Conservation (phyloP, 2,888 invertebrate genomes). For the Athalia rosae region DNA sequence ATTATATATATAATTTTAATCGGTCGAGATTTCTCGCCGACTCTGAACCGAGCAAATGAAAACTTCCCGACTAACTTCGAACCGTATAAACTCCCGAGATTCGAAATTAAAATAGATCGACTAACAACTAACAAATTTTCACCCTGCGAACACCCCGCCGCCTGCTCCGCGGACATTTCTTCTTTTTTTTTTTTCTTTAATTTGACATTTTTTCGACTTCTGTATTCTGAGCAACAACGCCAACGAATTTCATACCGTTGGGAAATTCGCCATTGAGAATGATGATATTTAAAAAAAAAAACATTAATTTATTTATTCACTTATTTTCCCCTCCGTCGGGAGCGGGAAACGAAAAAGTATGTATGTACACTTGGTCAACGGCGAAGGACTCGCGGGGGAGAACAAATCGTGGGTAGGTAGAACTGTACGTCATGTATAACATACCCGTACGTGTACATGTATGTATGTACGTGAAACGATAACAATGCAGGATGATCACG, state of each 20-base stretch:
- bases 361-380: neutral
- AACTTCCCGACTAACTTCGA: constrained; percentile 17
- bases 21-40: neutral
- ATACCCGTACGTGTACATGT: too few species aligned
- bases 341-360: neutral
- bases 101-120: constrained; percentile 14
- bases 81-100: neutral
- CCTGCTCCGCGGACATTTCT: too few species aligned
- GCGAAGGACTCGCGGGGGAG: neutral
- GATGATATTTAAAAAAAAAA: neutral
- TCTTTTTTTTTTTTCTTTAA: too few species aligned
- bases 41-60: neutral
- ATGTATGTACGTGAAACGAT: neutral
- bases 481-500: constrained; percentile 28
- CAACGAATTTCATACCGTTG: constrained; percentile 6
- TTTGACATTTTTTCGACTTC: neutral
- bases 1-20: constrained; percentile 23
- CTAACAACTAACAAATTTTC: constrained; percentile 6
- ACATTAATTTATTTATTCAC: too few species aligned
- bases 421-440: too few species aligned
- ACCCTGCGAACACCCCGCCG: too few species aligned
- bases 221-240: constrained; percentile 1
- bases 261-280: neutral
- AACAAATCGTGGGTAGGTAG: constrained; percentile 24
- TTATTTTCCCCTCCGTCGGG: neutral